Conservation (phyloP, 2,888 invertebrate species). For the Augiades crinisus region DNA sequence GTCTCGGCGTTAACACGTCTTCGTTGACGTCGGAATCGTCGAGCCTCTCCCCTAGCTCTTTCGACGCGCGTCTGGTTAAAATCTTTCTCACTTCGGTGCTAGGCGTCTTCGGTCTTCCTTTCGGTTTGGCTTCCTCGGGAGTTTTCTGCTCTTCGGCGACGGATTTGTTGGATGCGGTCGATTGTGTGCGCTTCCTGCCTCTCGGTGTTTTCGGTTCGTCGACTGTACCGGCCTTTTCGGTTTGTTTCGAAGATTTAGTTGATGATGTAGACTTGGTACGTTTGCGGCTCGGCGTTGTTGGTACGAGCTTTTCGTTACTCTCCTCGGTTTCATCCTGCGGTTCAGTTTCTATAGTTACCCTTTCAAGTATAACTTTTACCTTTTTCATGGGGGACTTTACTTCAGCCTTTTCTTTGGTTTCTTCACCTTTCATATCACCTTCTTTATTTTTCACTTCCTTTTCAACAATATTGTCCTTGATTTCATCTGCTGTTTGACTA, state of each 20-base stretch:
- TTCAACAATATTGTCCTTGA: neutral
- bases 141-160: conserved; percentile 36
- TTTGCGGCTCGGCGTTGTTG: conserved; percentile 34
- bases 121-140: conserved; percentile 31
- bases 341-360: conserved; percentile 11
- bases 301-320: conserved; percentile 17
- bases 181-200: conserved; percentile 57
- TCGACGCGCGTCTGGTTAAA: conserved; percentile 63
- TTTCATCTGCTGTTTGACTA: neutral
- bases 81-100: conserved; percentile 59
- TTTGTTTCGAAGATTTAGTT: conserved; percentile 36
- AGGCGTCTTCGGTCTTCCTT: conserved; percentile 53
- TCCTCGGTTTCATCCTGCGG: conserved; percentile 21
- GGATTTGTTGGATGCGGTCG: conserved; percentile 52
- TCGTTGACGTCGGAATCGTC: conserved; percentile 47
- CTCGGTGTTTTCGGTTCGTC: conserved; percentile 48
- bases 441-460: neutral
- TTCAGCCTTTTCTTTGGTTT: conserved; percentile 1
- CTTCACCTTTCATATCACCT: neutral
- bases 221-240: neutral
- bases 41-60: conserved; percentile 52
- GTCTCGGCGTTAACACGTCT: conserved; percentile 57
- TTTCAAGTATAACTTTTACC: neutral
- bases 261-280: conserved; percentile 45
- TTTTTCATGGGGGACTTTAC: neutral